These are phyloP conservation scores for Eulemur rufifrons DNA, from an alignment of 2,113 vertebrate species.

Conservation along the genomic window DNA sequence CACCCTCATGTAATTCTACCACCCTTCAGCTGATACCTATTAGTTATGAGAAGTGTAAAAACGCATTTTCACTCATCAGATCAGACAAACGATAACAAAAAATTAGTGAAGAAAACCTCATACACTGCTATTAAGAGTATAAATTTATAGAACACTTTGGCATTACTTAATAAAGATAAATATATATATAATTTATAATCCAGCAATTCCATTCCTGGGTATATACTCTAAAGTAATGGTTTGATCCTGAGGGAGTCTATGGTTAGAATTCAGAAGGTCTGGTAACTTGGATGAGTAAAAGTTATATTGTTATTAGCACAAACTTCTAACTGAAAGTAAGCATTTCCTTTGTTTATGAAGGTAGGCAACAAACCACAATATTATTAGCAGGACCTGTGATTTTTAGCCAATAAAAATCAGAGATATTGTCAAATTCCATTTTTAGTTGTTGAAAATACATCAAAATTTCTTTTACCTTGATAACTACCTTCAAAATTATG, in stretches of 20 bases:
- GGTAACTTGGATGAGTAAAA: not conserved
- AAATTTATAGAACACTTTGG: not conserved
- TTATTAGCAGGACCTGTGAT: not conserved
- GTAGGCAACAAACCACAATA: not conserved
- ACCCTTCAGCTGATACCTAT: not conserved
- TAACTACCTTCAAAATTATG: not conserved
- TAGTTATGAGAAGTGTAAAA: not conserved
- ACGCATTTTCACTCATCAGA: not conserved
- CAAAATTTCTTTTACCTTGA: not conserved
- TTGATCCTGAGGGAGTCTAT: not conserved
- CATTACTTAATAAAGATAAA: not conserved
- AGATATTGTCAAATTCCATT: not conserved
- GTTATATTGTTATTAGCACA: not conserved
- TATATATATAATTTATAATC: not conserved
- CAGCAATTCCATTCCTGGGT: not conserved
- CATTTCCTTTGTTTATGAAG: constrained; percentile 25
- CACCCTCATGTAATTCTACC: not conserved
- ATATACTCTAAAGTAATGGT: not conserved
- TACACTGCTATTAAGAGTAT: not conserved
- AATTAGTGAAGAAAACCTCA: not conserved
- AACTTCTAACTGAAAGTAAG: constrained; percentile 24
- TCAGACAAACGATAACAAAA: not conserved
- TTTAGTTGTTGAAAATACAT: not conserved
- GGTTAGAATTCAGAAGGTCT: not conserved
- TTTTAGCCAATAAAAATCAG: constrained; percentile 7